phyloP scores from a whole-genome alignment of 2,888 invertebrate species.

The Tipula lateralis region DNA sequence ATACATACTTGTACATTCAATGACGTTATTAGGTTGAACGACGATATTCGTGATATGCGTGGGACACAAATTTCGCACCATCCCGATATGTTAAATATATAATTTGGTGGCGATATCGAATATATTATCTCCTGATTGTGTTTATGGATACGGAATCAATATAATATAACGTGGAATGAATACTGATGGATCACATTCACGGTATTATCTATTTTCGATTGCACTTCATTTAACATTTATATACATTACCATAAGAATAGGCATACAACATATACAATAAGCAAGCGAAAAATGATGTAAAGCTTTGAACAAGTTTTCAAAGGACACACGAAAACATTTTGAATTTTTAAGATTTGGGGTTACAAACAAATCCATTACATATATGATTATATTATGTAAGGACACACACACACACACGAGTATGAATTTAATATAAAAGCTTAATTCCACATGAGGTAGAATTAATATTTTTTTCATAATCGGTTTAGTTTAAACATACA shows the following conservation, averaged over 20 bases:
- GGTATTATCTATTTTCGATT: background rate
- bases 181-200: background rate
- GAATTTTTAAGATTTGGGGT: background rate
- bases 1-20: background rate
- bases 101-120: background rate
- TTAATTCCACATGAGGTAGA: background rate
- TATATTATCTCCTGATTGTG: background rate
- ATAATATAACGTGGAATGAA: background rate
- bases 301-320: background rate
- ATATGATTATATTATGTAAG: background rate
- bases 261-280: background rate
- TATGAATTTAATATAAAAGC: background rate
- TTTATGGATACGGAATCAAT: background rate
- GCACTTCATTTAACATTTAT: background rate
- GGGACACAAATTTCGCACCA: background rate
- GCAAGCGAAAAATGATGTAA: background rate
- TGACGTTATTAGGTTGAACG: background rate
- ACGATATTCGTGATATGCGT: background rate
- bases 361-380: background rate
- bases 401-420: background rate
- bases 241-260: background rate
- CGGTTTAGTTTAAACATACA: background rate
- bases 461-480: background rate
- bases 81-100: background rate
- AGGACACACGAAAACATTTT: background rate